phyloP scores from a whole-genome alignment of 1,140 invertebrate genomes.

The Drosophila nigrodunni region DNA sequence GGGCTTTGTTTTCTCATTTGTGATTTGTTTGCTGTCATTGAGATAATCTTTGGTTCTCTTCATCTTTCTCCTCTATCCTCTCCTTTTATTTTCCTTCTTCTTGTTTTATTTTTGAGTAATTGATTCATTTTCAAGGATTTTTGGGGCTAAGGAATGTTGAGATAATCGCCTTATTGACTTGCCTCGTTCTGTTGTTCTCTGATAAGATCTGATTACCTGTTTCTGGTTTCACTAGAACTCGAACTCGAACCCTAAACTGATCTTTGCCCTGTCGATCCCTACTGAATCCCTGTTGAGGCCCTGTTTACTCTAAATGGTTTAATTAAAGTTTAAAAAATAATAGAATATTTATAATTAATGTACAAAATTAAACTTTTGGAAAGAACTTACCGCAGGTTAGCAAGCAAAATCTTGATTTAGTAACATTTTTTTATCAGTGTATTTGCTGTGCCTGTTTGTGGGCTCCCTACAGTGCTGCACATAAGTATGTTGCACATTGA shows the following conservation, averaged over 20 bases:
- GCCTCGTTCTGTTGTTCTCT: not conserved
- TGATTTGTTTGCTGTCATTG: not conserved
- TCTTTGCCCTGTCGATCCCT: not conserved
- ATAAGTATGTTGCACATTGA: conserved; percentile 11
- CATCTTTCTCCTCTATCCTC: not conserved
- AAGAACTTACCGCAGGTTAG: too few species aligned
- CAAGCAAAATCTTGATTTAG: too few species aligned
- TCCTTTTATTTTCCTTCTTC: not conserved
- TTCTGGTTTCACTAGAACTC: not conserved
- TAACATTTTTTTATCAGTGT: too few species aligned
- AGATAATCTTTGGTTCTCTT: not conserved
- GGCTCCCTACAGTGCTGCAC: too few species aligned
- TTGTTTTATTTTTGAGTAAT: not conserved
- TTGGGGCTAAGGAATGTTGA: not conserved
- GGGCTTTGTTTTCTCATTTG: too few species aligned
- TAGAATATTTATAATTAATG: too few species aligned
- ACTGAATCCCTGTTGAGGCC: not conserved
- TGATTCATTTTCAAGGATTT: not conserved
- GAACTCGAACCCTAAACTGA: not conserved
- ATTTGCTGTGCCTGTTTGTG: too few species aligned
- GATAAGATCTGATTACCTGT: conserved; percentile 7
- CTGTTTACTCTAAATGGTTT: too few species aligned
- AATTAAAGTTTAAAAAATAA: too few species aligned
- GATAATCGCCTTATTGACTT: conserved; percentile 15
- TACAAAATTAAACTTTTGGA: too few species aligned